A percentile compares a stretch with the other conserved stretches of the same genome.
phyloP scores from a whole-genome alignment of 2,888 invertebrate genomes.

The Hypomecis atomaria region DNA sequence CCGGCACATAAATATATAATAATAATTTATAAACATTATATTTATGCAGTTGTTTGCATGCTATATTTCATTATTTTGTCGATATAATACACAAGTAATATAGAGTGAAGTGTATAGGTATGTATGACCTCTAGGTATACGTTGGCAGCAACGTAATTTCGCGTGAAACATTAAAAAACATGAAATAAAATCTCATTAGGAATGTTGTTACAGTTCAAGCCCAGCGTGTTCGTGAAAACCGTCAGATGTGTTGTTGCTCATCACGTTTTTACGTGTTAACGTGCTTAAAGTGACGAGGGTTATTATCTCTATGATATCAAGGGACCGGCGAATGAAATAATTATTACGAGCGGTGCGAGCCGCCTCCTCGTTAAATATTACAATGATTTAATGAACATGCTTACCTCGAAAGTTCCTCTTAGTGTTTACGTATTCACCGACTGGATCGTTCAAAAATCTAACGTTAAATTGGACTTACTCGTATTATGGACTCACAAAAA shows the following conservation, averaged over 20 bases:
- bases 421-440: constrained; percentile 34
- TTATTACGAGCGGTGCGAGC: constrained; percentile 31
- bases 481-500: no score
- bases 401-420: constrained; percentile 35
- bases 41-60: no score
- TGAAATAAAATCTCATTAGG: constrained; percentile 23
- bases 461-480: no score
- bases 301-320: constrained; percentile 31
- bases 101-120: no score
- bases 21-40: no score
- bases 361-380: constrained; percentile 39
- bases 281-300: constrained; percentile 31
- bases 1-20: no score
- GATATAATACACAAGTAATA: no score
- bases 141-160: constrained; percentile 11
- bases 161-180: constrained; percentile 23
- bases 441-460: constrained; percentile 24
- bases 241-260: constrained; percentile 20
- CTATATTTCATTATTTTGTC: no score
- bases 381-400: constrained; percentile 42
- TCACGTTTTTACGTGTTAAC: constrained; percentile 28
- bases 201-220: constrained; percentile 18
- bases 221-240: constrained; percentile 19
- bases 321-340: constrained; percentile 38
- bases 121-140: no score